phyloP scores from a whole-genome alignment of 2,888 invertebrate species.

The Sarcophaga variegata region DNA sequence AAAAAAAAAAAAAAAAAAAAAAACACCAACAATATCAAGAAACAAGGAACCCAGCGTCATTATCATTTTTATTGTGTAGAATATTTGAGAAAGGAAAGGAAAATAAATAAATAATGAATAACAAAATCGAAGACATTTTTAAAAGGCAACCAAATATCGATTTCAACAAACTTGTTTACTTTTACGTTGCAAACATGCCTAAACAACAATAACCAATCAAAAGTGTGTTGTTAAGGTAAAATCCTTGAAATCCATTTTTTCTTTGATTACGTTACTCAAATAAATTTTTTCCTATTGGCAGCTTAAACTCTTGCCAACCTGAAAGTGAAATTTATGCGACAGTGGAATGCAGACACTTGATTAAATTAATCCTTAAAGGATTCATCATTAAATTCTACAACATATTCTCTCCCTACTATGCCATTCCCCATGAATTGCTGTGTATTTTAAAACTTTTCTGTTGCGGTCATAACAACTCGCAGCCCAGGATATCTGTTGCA shows the following conservation, averaged over 20 bases:
- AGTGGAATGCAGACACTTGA: neutral
- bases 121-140: neutral
- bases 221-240: too few relatives aligned
- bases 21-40: neutral
- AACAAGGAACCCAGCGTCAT: neutral
- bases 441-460: neutral
- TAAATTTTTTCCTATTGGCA: too few relatives aligned
- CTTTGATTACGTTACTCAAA: too few relatives aligned
- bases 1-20: constrained; percentile 21
- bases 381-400: neutral
- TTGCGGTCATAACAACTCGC: neutral
- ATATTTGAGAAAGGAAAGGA: neutral
- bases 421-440: neutral
- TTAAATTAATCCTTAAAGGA: constrained; percentile 24
- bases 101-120: neutral
- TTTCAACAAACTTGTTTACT: neutral
- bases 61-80: neutral
- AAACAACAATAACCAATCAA: too few relatives aligned
- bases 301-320: too few relatives aligned
- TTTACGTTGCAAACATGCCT: too few relatives aligned
- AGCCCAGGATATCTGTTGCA: neutral
- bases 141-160: neutral
- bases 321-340: too few relatives aligned
- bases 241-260: too few relatives aligned
- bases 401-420: neutral